phyloP scores from a whole-genome alignment of 2,113 vertebrate genomes.

The Hemichromis elongatus region DNA sequence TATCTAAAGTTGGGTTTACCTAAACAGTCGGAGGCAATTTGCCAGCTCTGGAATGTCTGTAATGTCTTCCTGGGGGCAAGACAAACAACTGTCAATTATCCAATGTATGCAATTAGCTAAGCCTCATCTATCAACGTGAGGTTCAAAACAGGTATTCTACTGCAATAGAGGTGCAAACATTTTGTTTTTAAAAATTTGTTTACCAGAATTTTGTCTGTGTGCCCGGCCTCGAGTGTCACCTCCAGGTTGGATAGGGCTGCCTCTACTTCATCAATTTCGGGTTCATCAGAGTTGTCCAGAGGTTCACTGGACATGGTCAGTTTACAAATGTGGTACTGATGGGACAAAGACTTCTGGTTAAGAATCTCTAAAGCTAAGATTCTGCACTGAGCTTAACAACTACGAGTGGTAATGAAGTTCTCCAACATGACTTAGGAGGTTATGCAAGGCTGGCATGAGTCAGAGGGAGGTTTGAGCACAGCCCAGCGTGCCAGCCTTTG shows the following conservation, averaged over 20 bases:
- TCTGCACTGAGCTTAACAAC: not conserved
- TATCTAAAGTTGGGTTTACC: conserved; percentile 73
- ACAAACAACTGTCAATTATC: conserved; percentile 53
- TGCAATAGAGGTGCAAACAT: not conserved
- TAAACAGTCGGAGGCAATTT: conserved; percentile 88
- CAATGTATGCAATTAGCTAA: conserved; percentile 11
- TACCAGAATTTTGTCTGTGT: conserved; percentile 83
- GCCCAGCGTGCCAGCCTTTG: not conserved
- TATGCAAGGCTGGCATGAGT: conserved; percentile 25
- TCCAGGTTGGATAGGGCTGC: conserved; percentile 92
- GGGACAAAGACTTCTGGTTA: not conserved
- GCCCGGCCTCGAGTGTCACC: conserved; percentile 87
- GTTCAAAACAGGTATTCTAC: conserved; percentile 37
- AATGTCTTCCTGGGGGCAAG: conserved; percentile 89
- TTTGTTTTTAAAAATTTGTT: not conserved
- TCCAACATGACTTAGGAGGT: not conserved
- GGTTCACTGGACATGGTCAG: conserved; percentile 78
- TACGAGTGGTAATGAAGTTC: not conserved
- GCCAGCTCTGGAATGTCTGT: conserved; percentile 95
- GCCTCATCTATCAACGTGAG: not conserved
- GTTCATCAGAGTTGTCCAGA: conserved; percentile 75
- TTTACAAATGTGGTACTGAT: conserved; percentile 93
- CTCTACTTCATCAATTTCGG: conserved; percentile 91
- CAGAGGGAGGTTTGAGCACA: conserved; percentile 17
- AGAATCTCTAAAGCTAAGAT: not conserved